Evolutionary conservation across 2,888 invertebrate species (phyloP), one percentile per base, ranked within the genome.

Genomic region (Acronicta psi): DNA sequence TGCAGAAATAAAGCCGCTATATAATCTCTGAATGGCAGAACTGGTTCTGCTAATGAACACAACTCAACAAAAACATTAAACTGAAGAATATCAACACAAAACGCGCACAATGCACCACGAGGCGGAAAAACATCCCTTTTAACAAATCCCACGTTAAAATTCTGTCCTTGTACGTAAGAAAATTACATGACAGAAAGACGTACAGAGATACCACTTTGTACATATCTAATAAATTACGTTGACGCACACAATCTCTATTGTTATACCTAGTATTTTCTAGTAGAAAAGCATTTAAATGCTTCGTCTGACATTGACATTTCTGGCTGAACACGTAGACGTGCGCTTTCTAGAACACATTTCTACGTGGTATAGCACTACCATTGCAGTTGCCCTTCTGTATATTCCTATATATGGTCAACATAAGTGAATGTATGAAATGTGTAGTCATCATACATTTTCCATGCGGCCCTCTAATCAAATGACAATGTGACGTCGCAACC

Each of bases 401-500:
- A 16, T 31, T 17, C 2, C 25, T n/a, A 4, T 13, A 5, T 14
- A 16, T 31, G 11, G 14, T 0, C 18, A 16, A 7, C 10, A 10
- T 38, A 8, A 49, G 31, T 34, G 16, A 47, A 51, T 58, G 25
- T 64, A 46, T 43, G 29, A 16, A n/a, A 40, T 43, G 18, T 40
- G 43, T 23, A 45, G 17, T n/a, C 31, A 41, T 58, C 66, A 50
- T 59, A 53, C 42, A 54, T 65, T 59, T 66, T 54, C 25, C 16
- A 71, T 40, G 46, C 40, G 14, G 7, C n/a, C 20, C 17, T 62
- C 43, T 58, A 68, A 62, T 73, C 37, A 49, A 73, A 58, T 55
- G 73, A 55, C 49, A 68, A 53, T 49, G 37, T 53, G 40, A 17
- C 45, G 40, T 18, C 17, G 37, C 51, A 40, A 59, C 25, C 43